Conservation (phyloP, 2,888 invertebrate species). For the Notodonta dromedarius region DNA sequence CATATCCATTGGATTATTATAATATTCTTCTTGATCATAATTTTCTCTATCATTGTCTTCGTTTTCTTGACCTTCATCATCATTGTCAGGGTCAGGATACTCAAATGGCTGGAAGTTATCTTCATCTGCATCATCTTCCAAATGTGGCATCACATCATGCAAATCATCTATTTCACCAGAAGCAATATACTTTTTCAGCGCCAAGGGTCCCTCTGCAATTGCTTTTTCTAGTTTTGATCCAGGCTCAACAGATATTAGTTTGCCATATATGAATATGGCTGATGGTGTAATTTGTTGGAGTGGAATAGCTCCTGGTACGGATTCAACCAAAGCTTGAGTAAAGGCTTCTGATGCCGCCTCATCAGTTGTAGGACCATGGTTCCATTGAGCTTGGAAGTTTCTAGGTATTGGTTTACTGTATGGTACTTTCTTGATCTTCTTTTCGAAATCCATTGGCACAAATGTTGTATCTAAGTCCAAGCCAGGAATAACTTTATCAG, state of each 20-base stretch:
- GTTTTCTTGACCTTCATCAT: constrained; percentile 58
- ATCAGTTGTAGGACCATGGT: constrained; percentile 87
- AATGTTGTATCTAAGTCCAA: constrained; percentile 90
- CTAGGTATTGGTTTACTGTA: constrained; percentile 98
- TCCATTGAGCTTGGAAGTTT: constrained; percentile 99
- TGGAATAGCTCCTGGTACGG: constrained; percentile 91
- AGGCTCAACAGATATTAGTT: constrained; percentile 90
- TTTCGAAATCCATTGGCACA: constrained; percentile 87
- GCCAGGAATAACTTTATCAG: constrained; percentile 91
- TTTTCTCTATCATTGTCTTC: constrained; percentile 48
- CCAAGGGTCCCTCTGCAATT: constrained; percentile 90
- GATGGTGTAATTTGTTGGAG: constrained; percentile 90
- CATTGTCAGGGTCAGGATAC: constrained; percentile 67
- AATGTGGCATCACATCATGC: constrained; percentile 89
- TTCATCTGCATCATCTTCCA: constrained; percentile 85
- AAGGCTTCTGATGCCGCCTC: constrained; percentile 85
- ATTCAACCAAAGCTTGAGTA: constrained; percentile 88
- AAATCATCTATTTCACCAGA: constrained; percentile 93
- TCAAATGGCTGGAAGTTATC: constrained; percentile 75
- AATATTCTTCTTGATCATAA: constrained; percentile 67
- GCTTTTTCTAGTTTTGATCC: constrained; percentile 91
- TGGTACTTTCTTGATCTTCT: constrained; percentile 93
- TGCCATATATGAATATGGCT: constrained; percentile 93
- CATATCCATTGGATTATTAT: constrained; percentile 71
- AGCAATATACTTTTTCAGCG: constrained; percentile 90